These are phyloP conservation scores for Thermophis baileyi DNA, from an alignment of 2,113 vertebrate species.

Conservation along the genomic window DNA sequence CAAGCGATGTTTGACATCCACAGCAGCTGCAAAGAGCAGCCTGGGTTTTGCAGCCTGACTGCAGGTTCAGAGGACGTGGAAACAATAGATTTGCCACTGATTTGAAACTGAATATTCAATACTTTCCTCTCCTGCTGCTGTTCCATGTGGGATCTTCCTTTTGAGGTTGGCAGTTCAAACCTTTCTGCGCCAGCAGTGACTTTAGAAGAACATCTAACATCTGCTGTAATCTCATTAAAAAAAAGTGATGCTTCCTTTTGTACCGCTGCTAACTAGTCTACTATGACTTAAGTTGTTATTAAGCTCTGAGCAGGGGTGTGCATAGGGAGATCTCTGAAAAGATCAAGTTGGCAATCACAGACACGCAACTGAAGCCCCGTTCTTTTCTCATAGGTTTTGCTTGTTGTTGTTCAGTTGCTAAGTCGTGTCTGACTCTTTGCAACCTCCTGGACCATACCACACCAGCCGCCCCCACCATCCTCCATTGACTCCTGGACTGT, in stretches of 20 bases:
- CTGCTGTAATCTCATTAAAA: not conserved
- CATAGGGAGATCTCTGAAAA: not conserved
- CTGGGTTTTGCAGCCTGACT: not conserved
- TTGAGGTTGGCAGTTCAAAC: not conserved
- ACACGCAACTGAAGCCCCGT: not conserved
- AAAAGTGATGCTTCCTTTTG: rapidly evolving
- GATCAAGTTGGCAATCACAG: not conserved
- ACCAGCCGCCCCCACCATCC: too few relatives aligned
- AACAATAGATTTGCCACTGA: not conserved
- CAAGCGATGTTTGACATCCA: not conserved
- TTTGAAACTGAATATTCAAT: not conserved
- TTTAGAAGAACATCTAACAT: not conserved
- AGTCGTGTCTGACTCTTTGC: not conserved
- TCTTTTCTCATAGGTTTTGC: not conserved
- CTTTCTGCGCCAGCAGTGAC: not conserved
- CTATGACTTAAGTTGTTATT: not conserved
- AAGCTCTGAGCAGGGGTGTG: not conserved
- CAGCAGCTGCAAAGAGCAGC: not conserved
- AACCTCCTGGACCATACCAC: not conserved
- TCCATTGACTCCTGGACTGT: too few relatives aligned
- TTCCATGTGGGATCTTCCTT: not conserved
- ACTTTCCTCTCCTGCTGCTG: not conserved
- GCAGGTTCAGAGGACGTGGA: not conserved
- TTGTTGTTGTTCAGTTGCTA: not conserved
- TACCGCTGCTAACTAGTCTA: not conserved